Percentiles rank a stretch among this genome's conserved stretches.
Conservation (phyloP, 2,113 vertebrate species). For the Diadophis punctatus region DNA sequence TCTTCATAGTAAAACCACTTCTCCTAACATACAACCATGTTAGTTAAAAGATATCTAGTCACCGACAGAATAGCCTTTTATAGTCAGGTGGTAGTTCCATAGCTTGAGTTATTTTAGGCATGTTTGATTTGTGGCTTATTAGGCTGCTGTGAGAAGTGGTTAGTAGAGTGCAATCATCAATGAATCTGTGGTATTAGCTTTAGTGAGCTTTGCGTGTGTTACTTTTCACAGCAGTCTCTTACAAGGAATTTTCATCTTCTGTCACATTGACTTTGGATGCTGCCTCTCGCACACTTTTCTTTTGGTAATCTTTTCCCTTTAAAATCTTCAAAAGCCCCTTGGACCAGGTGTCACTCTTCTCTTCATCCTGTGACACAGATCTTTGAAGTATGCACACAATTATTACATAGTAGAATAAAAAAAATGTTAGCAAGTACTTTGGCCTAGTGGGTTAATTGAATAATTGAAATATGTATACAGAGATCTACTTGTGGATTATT, state of each 20-base stretch:
- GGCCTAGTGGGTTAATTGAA: neutral
- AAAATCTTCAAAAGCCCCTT: slow-evolving; percentile 82
- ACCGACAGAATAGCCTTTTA: neutral
- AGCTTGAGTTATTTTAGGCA: slow-evolving; percentile 26
- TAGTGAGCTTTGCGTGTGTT: slow-evolving; percentile 43
- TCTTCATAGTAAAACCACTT: neutral
- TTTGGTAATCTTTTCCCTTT: slow-evolving; percentile 78
- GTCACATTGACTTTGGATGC: slow-evolving; percentile 69
- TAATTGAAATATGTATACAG: neutral
- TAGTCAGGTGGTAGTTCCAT: slow-evolving; percentile 30
- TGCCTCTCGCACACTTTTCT: slow-evolving; percentile 76
- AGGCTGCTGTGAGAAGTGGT: slow-evolving; percentile 58
- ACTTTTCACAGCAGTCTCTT: slow-evolving; percentile 72
- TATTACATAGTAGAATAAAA: slow-evolving; percentile 59
- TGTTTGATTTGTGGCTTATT: slow-evolving; percentile 44
- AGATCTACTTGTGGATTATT: neutral
- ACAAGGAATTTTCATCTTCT: slow-evolving; percentile 80
- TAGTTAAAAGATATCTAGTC: neutral
- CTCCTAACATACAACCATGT: neutral
- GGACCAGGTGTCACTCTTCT: slow-evolving; percentile 73
- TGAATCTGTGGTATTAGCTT: slow-evolving; percentile 63
- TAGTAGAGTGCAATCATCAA: slow-evolving; percentile 51
- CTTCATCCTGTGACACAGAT: slow-evolving; percentile 71
- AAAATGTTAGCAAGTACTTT: slow-evolving; percentile 14
- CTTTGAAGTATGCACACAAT: slow-evolving; percentile 73